Conservation (phyloP, 2,113 vertebrate species). For the Erythrolamprus reginae region DNA sequence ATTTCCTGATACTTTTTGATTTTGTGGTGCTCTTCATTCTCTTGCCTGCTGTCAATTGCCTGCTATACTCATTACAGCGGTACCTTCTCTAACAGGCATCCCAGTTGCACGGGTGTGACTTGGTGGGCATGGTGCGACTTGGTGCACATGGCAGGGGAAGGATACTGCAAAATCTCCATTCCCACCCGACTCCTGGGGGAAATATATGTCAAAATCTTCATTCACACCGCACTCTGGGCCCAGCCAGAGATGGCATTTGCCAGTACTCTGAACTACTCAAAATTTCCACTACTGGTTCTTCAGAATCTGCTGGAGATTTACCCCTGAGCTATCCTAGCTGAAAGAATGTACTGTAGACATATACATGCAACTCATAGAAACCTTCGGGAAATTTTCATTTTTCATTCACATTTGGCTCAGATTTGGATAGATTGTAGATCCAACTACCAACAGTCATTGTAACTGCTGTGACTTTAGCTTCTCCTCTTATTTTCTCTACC, state of each 20-base stretch:
- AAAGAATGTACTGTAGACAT: not conserved
- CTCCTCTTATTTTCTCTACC: not conserved
- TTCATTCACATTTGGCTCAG: not conserved
- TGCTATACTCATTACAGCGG: not conserved
- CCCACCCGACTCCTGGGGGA: too few relatives aligned
- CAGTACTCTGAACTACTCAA: too few relatives aligned
- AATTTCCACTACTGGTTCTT: too few relatives aligned
- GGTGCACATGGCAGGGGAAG: too few relatives aligned
- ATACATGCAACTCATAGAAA: not conserved
- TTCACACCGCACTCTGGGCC: too few relatives aligned
- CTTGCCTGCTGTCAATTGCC: not conserved
- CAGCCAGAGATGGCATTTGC: not conserved
- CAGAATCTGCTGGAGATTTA: too few relatives aligned
- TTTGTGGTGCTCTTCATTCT: not conserved
- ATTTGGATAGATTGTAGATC: not conserved
- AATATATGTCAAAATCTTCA: too few relatives aligned
- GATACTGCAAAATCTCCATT: too few relatives aligned
- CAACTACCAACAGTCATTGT: not conserved
- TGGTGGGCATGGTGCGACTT: too few relatives aligned
- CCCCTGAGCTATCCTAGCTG: not conserved
- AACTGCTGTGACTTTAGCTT: not conserved
- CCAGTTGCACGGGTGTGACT: too few relatives aligned
- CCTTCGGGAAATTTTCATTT: not conserved
- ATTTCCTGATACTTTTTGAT: not conserved
- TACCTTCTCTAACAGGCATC: not conserved